Evolutionary conservation across 2,888 invertebrate genomes (phyloP).

Genomic region (Rhyacophila evoluta): DNA sequence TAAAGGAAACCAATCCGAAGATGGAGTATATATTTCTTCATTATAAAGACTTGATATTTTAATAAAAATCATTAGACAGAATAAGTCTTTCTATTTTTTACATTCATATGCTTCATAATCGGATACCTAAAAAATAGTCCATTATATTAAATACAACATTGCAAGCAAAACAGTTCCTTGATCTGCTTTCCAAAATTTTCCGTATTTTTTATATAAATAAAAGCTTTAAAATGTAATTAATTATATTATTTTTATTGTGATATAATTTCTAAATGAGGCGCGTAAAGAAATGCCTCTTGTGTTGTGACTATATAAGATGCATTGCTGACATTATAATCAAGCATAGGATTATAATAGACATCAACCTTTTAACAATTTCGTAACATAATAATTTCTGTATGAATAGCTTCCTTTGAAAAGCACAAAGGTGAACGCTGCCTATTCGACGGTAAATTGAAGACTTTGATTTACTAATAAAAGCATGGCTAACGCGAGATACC

Average conservation of each 20-base stretch:
- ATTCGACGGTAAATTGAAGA: not conserved
- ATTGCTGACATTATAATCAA: not conserved
- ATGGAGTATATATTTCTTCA: no score
- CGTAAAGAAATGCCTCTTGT: not conserved
- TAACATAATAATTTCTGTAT: slow-evolving; percentile 7
- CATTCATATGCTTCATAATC: no score
- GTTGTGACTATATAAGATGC: not conserved
- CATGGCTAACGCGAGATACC: not conserved
- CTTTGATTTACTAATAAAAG: not conserved
- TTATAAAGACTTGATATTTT: no score
- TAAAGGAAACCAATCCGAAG: no score
- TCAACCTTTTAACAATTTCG: not conserved
- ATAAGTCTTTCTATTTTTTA: no score
- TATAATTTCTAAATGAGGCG: not conserved
- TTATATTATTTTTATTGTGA: no score
- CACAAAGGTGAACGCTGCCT: not conserved
- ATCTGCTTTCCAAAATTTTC: not conserved
- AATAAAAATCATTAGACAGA: no score
- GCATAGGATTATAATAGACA: not conserved
- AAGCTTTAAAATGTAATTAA: no score
- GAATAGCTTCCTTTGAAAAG: not conserved
- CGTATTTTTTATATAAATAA: no score
- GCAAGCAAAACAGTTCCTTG: no score
- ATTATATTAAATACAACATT: no score
- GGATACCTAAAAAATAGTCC: no score